Evolutionary conservation across 2,888 invertebrate species (phyloP).

Genomic region (Ennomos quercinarius): DNA sequence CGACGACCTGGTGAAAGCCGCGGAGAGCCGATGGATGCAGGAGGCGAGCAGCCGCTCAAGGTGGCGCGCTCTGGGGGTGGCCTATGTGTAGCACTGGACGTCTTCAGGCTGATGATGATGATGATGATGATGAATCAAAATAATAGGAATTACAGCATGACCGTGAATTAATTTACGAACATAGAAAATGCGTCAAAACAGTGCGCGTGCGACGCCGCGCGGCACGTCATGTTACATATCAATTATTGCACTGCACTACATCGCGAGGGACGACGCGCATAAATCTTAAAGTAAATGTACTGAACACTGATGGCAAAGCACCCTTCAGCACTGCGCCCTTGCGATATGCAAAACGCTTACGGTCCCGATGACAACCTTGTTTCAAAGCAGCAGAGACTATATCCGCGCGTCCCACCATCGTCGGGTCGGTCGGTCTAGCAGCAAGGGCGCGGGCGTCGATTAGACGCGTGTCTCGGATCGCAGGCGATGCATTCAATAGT

Average conservation of each 20-base stretch:
- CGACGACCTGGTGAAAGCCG: too few species aligned
- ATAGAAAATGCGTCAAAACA: background rate
- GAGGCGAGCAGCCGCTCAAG: too few species aligned
- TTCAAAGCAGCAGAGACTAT: too few species aligned
- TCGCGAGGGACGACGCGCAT: conserved; percentile 22
- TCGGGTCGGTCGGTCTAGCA: background rate
- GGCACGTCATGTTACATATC: conserved; percentile 35
- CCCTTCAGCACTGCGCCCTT: conserved; percentile 14
- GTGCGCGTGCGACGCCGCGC: background rate
- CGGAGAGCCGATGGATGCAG: too few species aligned
- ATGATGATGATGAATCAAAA: too few species aligned
- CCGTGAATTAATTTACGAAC: too few species aligned
- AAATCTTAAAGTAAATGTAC: conserved; percentile 46
- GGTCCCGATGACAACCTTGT: too few species aligned
- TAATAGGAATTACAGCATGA: too few species aligned
- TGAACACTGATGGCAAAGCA: conserved; percentile 24
- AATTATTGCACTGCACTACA: conserved; percentile 31
- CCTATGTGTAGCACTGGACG: too few species aligned
- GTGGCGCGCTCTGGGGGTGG: too few species aligned
- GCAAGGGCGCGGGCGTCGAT: conserved; percentile 27
- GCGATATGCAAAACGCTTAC: conserved; percentile 13
- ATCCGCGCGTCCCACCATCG: too few species aligned
- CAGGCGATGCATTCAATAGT: conserved; percentile 44
- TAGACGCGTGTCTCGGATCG: conserved; percentile 42
- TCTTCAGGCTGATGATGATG: too few species aligned